Conservation (phyloP, 92 coral and sea anemone species). For the Epizoanthus stellaris region DNA sequence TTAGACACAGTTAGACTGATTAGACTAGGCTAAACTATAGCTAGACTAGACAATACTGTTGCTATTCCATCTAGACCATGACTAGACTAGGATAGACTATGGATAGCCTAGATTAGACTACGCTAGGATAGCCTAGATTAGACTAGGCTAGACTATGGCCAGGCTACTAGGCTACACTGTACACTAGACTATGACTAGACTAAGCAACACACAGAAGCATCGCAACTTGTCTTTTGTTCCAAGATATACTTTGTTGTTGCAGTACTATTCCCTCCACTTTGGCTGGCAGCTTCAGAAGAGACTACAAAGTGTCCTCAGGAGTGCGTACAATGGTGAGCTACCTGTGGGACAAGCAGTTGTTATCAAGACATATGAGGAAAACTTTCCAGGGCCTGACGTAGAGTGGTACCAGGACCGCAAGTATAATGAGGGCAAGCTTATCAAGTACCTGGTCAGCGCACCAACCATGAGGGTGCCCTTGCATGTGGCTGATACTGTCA, state of each 20-base stretch:
- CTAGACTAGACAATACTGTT: too few species aligned
- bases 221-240: neutral
- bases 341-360: conserved; percentile 84
- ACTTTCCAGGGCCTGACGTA: conserved; percentile 1
- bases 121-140: too few species aligned
- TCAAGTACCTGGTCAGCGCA: conserved; percentile 76
- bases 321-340: conserved; percentile 65
- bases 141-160: too few species aligned
- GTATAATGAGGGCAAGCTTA: conserved; percentile 75
- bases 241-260: neutral
- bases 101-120: too few species aligned
- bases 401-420: conserved; percentile 59
- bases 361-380: conserved; percentile 57
- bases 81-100: too few species aligned
- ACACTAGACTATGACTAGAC: neutral
- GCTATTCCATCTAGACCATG: too few species aligned
- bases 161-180: too few species aligned
- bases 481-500: conserved; percentile 69
- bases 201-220: neutral
- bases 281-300: conserved; percentile 89
- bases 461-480: conserved; percentile 85
- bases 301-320: conserved; percentile 60
- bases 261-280: conserved; percentile 76
- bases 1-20: too few species aligned
- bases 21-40: too few species aligned